Conservation (phyloP, 2,888 invertebrate genomes). For the Tortricodes alternella region DNA sequence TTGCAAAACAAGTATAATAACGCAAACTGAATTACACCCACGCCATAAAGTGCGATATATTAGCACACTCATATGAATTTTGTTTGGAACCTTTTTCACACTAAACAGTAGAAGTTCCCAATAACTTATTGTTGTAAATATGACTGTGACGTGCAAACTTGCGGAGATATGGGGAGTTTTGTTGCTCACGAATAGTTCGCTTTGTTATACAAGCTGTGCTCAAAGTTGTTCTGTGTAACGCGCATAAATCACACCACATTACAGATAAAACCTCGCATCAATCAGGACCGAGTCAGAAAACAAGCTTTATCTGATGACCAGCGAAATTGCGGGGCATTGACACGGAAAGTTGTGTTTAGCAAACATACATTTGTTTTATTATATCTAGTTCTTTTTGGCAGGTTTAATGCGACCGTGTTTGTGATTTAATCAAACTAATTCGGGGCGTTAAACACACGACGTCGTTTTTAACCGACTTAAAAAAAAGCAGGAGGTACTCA, state of each 20-base stretch:
- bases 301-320: constrained; percentile 20
- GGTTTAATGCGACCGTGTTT: too few relatives aligned
- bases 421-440: too few relatives aligned
- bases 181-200: constrained; percentile 16
- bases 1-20: too few relatives aligned
- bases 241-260: constrained; percentile 40
- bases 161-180: constrained; percentile 28
- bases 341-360: constrained; percentile 1
- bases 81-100: constrained; percentile 22
- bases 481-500: too few relatives aligned
- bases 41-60: background rate
- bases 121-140: constrained; percentile 43
- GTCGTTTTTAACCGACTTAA: too few relatives aligned
- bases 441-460: too few relatives aligned
- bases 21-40: too few relatives aligned
- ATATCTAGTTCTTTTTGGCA: too few relatives aligned
- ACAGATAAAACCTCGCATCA: constrained; percentile 24
- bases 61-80: background rate
- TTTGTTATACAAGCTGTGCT: background rate
- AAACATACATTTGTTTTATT: too few relatives aligned
- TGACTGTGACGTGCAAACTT: background rate
- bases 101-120: constrained; percentile 40
- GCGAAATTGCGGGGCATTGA: constrained; percentile 19
- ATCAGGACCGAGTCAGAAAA: constrained; percentile 12
- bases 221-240: constrained; percentile 5